Evolutionary conservation across 2,888 invertebrate genomes (phyloP).

Genomic region (Clunio marinus): DNA sequence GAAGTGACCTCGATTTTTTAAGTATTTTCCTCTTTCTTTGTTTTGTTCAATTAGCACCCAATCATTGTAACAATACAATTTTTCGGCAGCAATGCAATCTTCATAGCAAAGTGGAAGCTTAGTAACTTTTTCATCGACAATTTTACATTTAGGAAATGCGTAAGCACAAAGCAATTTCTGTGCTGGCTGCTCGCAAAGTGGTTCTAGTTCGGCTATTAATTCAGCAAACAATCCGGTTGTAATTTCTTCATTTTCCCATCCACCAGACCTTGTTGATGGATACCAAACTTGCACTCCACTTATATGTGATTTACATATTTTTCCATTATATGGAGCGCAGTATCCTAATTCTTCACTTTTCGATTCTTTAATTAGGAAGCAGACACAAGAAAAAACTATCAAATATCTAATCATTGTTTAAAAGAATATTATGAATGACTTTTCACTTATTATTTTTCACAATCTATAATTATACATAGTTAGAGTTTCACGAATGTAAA

Average conservation of each 20-base stretch:
- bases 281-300: slow-evolving; percentile 72
- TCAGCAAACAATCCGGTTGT: slow-evolving; percentile 80
- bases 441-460: no score
- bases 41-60: slow-evolving; percentile 83
- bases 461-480: no score
- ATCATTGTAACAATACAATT: slow-evolving; percentile 87
- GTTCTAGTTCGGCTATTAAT: slow-evolving; percentile 70
- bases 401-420: no score
- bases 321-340: slow-evolving; percentile 84
- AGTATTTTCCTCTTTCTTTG: slow-evolving; percentile 49
- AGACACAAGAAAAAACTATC: no score
- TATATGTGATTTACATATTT: slow-evolving; percentile 67
- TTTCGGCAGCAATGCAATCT: slow-evolving; percentile 86
- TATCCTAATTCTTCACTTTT: slow-evolving; percentile 56
- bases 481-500: no score
- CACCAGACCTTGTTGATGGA: slow-evolving; percentile 58
- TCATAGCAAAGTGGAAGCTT: slow-evolving; percentile 83
- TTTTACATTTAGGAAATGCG: slow-evolving; percentile 74
- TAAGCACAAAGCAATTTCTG: slow-evolving; percentile 88
- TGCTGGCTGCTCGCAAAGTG: slow-evolving; percentile 76
- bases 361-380: neutral
- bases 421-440: no score
- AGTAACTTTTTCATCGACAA: slow-evolving; percentile 60
- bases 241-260: slow-evolving; percentile 79
- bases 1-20: slow-evolving; percentile 81